Percentiles rank a stretch among this genome's conserved stretches.
phyloP scores from a whole-genome alignment of 2,888 invertebrate species.

The Oeneis ivallda region DNA sequence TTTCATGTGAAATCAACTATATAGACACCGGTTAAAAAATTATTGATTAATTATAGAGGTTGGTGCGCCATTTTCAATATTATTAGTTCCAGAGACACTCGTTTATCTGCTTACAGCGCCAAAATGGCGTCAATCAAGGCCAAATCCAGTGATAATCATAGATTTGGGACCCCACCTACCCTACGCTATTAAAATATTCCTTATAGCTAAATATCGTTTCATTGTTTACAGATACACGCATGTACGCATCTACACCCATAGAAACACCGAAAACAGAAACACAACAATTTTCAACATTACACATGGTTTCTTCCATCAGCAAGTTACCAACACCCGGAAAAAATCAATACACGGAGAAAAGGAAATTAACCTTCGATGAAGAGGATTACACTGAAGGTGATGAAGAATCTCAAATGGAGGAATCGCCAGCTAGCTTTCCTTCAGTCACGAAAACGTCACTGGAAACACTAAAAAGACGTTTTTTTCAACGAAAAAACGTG shows the following conservation, averaged over 20 bases:
- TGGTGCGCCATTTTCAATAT: no score
- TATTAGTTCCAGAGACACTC: no score
- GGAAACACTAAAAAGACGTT: constrained; percentile 3
- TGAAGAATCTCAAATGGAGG: background rate
- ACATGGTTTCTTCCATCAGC: constrained; percentile 3
- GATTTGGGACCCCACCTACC: no score
- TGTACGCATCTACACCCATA: constrained; percentile 14
- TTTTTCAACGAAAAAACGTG: background rate
- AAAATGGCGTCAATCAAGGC: no score
- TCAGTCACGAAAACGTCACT: background rate
- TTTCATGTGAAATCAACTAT: no score
- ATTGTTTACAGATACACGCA: constrained; percentile 3
- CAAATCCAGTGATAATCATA: no score
- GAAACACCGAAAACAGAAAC: background rate
- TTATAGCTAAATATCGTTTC: background rate
- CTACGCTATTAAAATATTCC: background rate
- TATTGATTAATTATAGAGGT: no score
- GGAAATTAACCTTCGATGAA: constrained; percentile 7
- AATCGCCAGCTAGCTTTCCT: background rate
- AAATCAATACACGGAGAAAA: background rate
- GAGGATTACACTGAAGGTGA: background rate
- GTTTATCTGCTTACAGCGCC: no score
- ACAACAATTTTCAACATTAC: background rate
- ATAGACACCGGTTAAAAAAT: no score
- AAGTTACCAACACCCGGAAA: background rate